These are phyloP conservation scores for Leptinotarsa rubiginosa DNA, from an alignment of 2,888 invertebrate species.

Conservation along the genomic window DNA sequence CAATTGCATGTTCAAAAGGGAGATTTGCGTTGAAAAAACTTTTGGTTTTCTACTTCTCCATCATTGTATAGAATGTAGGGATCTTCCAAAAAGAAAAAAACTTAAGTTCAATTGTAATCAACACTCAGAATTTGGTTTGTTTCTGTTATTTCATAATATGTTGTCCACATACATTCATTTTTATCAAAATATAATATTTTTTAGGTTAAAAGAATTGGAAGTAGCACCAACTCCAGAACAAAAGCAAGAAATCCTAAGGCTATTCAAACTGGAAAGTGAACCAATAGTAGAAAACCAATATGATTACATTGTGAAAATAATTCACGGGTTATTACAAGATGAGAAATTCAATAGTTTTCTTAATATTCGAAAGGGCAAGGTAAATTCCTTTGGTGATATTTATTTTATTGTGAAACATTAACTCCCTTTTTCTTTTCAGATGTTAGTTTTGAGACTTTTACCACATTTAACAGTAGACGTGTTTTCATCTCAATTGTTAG, in stretches of 20 bases:
- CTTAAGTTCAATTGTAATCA: no score
- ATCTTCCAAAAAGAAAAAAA: no score
- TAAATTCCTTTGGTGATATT: constrained; percentile 57
- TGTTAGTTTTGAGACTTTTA: constrained; percentile 76
- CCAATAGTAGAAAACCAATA: constrained; percentile 68
- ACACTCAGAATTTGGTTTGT: neutral
- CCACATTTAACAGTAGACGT: constrained; percentile 70
- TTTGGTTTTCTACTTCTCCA: no score
- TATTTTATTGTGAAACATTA: neutral
- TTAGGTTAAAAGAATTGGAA: constrained; percentile 70
- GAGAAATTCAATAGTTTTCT: constrained; percentile 81
- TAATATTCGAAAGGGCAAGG: constrained; percentile 86
- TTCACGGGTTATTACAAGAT: constrained; percentile 73
- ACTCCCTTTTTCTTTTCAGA: constrained; percentile 66
- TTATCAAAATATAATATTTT: constrained; percentile 24
- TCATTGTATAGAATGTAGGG: no score
- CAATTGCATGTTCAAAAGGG: no score
- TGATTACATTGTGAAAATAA: constrained; percentile 74
- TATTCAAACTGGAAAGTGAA: constrained; percentile 69
- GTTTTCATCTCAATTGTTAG: constrained; percentile 67
- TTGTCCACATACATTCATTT: neutral
- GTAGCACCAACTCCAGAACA: constrained; percentile 67
- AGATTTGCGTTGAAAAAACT: no score
- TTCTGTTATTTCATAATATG: neutral
- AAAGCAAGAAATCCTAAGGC: constrained; percentile 70